Percentiles rank a stretch among this genome's conserved stretches.
These are phyloP conservation scores for Nymphalis urticae DNA, from an alignment of 2,888 invertebrate genomes.

Conservation along the genomic window DNA sequence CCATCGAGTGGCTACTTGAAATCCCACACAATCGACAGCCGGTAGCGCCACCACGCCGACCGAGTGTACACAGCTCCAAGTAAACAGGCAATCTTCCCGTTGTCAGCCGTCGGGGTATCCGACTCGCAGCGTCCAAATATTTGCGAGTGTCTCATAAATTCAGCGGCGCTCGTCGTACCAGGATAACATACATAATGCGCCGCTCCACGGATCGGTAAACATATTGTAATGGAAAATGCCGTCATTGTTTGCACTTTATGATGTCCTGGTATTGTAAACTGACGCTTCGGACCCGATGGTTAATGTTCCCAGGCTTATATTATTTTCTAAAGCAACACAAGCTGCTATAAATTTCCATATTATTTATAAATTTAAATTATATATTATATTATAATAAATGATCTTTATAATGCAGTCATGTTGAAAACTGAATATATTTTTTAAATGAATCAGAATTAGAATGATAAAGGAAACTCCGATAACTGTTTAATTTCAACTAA, in stretches of 20 bases:
- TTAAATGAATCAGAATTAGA: too few relatives aligned
- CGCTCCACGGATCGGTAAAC: slow-evolving; percentile 80
- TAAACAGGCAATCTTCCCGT: slow-evolving; percentile 73
- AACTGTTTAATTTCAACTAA: too few relatives aligned
- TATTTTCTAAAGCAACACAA: slow-evolving; percentile 7
- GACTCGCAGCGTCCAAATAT: slow-evolving; percentile 77
- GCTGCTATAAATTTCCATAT: neutral
- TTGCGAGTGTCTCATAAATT: slow-evolving; percentile 79
- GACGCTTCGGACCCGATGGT: slow-evolving; percentile 48
- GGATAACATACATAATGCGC: slow-evolving; percentile 81
- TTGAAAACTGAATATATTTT: too few relatives aligned
- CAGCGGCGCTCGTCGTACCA: slow-evolving; percentile 70
- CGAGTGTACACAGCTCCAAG: slow-evolving; percentile 36
- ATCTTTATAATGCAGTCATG: too few relatives aligned
- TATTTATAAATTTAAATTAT: too few relatives aligned
- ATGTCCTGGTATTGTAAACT: slow-evolving; percentile 76
- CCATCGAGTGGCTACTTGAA: neutral
- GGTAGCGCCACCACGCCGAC: slow-evolving; percentile 1
- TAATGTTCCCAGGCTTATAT: slow-evolving; percentile 40
- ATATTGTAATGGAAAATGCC: slow-evolving; percentile 82
- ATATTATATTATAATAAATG: too few relatives aligned
- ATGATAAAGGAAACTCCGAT: too few relatives aligned
- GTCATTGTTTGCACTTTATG: slow-evolving; percentile 81
- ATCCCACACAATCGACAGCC: neutral
- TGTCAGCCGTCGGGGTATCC: slow-evolving; percentile 73